phyloP scores from a whole-genome alignment of 1,140 invertebrate genomes.

The Maconellicoccus hirsutus region DNA sequence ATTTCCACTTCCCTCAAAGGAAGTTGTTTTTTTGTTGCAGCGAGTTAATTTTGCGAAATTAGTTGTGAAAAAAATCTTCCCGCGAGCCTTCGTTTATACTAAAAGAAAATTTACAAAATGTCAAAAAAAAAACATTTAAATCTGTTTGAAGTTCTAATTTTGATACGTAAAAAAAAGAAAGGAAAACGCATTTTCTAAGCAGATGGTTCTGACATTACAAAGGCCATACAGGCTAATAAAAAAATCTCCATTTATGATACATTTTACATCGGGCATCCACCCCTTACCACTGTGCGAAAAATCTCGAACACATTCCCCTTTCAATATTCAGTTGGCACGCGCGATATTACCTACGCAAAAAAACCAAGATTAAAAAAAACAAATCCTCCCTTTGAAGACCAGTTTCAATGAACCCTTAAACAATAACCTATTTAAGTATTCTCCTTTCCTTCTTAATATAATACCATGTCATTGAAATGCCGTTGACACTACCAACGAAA shows the following conservation, averaged over 20 bases:
- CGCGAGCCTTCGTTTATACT: too few relatives aligned
- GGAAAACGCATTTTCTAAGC: neutral
- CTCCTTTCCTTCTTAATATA: neutral
- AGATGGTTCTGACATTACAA: neutral
- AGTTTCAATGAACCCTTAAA: constrained; percentile 5
- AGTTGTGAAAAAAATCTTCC: too few relatives aligned
- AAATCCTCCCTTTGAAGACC: constrained; percentile 1
- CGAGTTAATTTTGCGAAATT: too few relatives aligned
- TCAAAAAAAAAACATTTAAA: neutral
- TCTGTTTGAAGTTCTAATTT: neutral
- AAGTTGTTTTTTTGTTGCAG: too few relatives aligned
- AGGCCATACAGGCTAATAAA: neutral
- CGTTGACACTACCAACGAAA: neutral
- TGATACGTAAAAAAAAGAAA: neutral
- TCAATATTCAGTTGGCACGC: neutral
- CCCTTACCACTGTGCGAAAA: neutral
- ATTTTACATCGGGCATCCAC: neutral
- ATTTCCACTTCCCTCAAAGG: too few relatives aligned
- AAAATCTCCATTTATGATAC: neutral
- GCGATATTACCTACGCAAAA: constrained; percentile 8
- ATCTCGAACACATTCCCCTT: neutral
- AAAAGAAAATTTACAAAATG: too few relatives aligned
- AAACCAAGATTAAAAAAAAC: neutral
- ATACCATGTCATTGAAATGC: neutral
- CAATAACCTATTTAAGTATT: neutral